phyloP scores from a whole-genome alignment of 2,888 invertebrate species.

The Megastigmus dorsalis region DNA sequence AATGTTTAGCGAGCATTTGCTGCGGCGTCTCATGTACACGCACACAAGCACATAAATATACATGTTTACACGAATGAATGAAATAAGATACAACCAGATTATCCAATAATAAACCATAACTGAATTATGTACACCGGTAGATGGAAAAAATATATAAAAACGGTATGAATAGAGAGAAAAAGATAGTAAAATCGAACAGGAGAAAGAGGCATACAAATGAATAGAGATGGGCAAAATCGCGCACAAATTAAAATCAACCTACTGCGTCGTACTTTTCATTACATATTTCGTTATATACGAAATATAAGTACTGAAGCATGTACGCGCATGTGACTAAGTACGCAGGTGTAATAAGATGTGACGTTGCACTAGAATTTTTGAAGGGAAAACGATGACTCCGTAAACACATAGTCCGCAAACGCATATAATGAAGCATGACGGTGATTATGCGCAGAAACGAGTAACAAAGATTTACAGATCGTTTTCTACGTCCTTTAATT shows the following conservation, averaged over 20 bases:
- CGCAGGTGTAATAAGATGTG: not conserved
- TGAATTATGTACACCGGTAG: not conserved
- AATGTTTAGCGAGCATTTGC: not conserved
- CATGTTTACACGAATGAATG: not conserved
- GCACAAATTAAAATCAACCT: constrained; percentile 5
- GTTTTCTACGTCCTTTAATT: constrained; percentile 53
- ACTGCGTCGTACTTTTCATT: not conserved
- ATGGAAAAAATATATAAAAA: not conserved
- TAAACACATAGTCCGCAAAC: not conserved
- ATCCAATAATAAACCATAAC: not conserved
- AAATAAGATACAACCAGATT: not conserved
- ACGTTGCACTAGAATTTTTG: not conserved
- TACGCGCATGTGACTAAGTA: not conserved
- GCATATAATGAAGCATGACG: not conserved
- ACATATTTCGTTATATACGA: not conserved
- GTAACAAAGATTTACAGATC: constrained; percentile 14
- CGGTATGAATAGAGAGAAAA: not conserved
- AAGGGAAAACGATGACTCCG: not conserved
- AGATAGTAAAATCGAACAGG: not conserved
- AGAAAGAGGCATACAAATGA: no score
- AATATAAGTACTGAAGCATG: not conserved
- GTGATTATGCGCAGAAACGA: constrained; percentile 1
- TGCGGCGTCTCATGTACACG: not conserved
- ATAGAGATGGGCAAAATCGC: not conserved
- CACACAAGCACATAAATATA: not conserved